phyloP scores from a whole-genome alignment of 1,140 invertebrate species.

The Phortica variegata region DNA sequence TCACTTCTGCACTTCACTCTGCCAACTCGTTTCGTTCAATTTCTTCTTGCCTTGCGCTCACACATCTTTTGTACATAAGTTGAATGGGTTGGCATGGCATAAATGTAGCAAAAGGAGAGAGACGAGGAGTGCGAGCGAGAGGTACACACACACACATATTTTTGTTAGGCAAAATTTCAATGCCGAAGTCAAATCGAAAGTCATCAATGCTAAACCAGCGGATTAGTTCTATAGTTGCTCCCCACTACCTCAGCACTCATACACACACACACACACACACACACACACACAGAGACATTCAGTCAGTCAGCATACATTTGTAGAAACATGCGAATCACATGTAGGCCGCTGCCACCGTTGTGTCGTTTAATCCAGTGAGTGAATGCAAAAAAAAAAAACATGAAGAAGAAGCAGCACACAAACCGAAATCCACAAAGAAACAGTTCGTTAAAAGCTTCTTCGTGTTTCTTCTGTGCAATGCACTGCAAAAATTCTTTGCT shows the following conservation, averaged over 20 bases:
- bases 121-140: too few species aligned
- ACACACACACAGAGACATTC: neutral
- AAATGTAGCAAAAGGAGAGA: too few species aligned
- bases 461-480: slow-evolving; percentile 50
- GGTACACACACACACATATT: slow-evolving; percentile 22
- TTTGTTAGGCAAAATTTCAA: slow-evolving; percentile 48
- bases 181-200: slow-evolving; percentile 39
- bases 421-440: slow-evolving; percentile 50
- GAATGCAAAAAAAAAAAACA: slow-evolving; percentile 14
- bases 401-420: slow-evolving; percentile 22
- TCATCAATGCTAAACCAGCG: too few species aligned
- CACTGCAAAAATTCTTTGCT: too few species aligned
- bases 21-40: slow-evolving; percentile 7
- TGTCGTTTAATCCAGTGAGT: too few species aligned
- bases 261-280: slow-evolving; percentile 11
- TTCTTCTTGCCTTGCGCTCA: neutral
- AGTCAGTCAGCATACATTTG: neutral
- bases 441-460: slow-evolving; percentile 54
- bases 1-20: slow-evolving; percentile 37
- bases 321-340: too few species aligned
- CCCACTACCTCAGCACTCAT: too few species aligned
- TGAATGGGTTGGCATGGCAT: too few species aligned
- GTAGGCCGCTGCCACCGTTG: too few species aligned
- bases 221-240: too few species aligned
- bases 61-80: too few species aligned